A percentile compares a stretch with the other conserved stretches of the same genome.
Evolutionary conservation across 2,888 invertebrate species (phyloP).

Genomic region (Villa cingulata): DNA sequence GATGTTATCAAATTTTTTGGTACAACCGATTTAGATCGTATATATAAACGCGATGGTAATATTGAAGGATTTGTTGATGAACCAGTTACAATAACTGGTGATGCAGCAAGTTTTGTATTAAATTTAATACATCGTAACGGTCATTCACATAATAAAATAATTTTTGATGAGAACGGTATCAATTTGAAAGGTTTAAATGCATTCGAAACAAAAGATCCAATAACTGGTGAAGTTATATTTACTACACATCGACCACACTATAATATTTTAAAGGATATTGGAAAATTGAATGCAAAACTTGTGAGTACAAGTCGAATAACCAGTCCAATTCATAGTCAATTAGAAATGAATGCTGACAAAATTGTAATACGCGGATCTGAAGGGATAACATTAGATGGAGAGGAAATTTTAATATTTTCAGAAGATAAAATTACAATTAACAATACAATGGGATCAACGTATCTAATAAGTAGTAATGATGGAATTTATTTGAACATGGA

Average conservation of each 20-base stretch:
- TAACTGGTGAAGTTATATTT: slow-evolving; percentile 51
- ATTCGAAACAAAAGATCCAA: slow-evolving; percentile 54
- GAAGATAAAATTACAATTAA: slow-evolving; percentile 66
- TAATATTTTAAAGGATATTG: slow-evolving; percentile 53
- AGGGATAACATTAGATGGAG: slow-evolving; percentile 59
- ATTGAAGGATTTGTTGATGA: slow-evolving; percentile 44
- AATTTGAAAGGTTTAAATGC: slow-evolving; percentile 52
- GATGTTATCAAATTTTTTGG: slow-evolving; percentile 68
- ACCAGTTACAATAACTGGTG: slow-evolving; percentile 39
- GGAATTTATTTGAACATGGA: slow-evolving; percentile 59
- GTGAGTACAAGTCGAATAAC: slow-evolving; percentile 58
- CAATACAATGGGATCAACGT: slow-evolving; percentile 63
- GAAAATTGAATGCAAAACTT: slow-evolving; percentile 49
- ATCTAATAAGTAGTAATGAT: slow-evolving; percentile 52
- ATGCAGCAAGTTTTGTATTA: slow-evolving; percentile 28
- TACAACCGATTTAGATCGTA: slow-evolving; percentile 56
- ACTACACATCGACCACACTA: slow-evolving; percentile 62
- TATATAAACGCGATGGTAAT: slow-evolving; percentile 59
- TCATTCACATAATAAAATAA: slow-evolving; percentile 35
- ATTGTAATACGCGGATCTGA: slow-evolving; percentile 62
- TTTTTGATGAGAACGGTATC: slow-evolving; percentile 52
- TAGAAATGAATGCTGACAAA: slow-evolving; percentile 53
- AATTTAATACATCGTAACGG: slow-evolving; percentile 35
- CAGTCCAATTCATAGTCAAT: slow-evolving; percentile 54
- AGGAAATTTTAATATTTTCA: slow-evolving; percentile 57